phyloP scores from a whole-genome alignment of 2,113 vertebrate species.

The Rostratula benghalensis region DNA sequence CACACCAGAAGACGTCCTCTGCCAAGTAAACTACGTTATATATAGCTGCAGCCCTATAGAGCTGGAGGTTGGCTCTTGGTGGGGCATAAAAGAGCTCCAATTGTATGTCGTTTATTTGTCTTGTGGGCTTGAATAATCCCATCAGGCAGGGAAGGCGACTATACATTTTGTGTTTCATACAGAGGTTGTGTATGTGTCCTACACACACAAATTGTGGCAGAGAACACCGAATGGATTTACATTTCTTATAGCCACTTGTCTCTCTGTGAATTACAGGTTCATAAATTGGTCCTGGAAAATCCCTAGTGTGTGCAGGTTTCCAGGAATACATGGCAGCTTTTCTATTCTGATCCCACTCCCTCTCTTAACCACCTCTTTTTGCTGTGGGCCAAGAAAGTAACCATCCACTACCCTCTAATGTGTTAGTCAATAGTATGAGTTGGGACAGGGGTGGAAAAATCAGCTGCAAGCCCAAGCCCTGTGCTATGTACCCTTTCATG shows the following conservation, averaged over 20 bases:
- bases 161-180: background rate
- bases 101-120: background rate
- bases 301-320: background rate
- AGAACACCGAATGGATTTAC: background rate
- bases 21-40: background rate
- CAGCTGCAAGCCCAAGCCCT: background rate
- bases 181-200: background rate
- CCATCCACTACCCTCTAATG: background rate
- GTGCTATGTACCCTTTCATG: background rate
- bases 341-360: background rate
- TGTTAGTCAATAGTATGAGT: background rate
- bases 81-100: background rate
- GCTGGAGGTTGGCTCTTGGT: background rate
- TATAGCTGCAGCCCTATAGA: background rate
- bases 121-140: background rate
- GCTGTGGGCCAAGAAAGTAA: background rate
- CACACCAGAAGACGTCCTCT: background rate
- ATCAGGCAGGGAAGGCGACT: background rate
- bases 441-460: background rate
- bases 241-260: background rate
- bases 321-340: background rate
- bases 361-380: background rate
- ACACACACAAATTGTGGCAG: background rate
- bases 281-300: background rate
- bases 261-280: background rate